Evolutionary conservation across 2,888 invertebrate genomes (phyloP), one percentile per base, ranked within the genome.

Genomic region (Malacosoma neustria): DNA sequence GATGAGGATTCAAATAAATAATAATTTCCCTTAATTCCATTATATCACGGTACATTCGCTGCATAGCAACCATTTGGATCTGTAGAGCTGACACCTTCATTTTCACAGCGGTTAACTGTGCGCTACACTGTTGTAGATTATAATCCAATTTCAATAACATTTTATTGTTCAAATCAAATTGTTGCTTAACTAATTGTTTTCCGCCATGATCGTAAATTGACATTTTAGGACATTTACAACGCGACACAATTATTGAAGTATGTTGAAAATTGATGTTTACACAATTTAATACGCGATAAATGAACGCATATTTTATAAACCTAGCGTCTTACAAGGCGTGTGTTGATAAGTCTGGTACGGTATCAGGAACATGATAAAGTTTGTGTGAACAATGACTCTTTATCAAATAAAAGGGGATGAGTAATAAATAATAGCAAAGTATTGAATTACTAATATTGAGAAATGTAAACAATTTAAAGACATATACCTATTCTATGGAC

Each of bases 1-100:
- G 47, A 49, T 68, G 48, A 36, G 75, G 74, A 45, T 75, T 48
- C 34, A 72, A 15, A 12, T 63, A 37, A 13, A 67, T 38, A 15
- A 72, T 50, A 11, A 72, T 46, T 54, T 69, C 56, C 35, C 72
- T 66, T 14, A 81, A 53, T 45, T 80, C 70, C 68, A 79, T 66
- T 11, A 76, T 34, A 42, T 73, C 67, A 4, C 62, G 48, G 41
- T 72, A 71, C 32, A 71, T 62, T 12, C 39, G 45, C 32, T 57
- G 65, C 63, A 72, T 62, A 3, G 54, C 59, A 6, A 42, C 41
- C 45, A 73, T 49, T 45, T 76, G 64, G 35, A 65, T 29, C 42
- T 77, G 65, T 11, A 77, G 46, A 3, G 66, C 51, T n/a, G 65
- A 51, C 30, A 77, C 48, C 49, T 49, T 54, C 40, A 75, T 39